Evolutionary conservation across 2,113 vertebrate species (phyloP), one percentile per base, ranked within the genome.

Genomic region (Blennius ocellaris): DNA sequence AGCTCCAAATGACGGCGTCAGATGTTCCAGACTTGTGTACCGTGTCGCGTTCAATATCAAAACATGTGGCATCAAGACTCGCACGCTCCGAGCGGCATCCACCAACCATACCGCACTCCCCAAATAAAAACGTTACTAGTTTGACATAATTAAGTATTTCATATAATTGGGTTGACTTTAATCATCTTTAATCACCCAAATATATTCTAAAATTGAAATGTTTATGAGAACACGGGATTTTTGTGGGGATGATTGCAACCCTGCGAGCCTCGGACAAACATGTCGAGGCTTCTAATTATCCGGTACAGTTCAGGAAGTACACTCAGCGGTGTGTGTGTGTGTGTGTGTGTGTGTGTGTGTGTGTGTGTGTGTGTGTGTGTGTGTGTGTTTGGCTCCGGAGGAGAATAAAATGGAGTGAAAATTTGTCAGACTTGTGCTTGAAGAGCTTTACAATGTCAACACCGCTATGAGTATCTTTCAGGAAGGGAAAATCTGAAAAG

Each of bases 171-270:
- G 14, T 77, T 71, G 65, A 86, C 91, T 93, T 93, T 93, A 93
- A 93, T 93, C 84, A 86, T 91, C 85, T 93, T 90, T 90, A 92
- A 93, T 91, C 90, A 84, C 84, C 85, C 92, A 90, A 91, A 92
- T 90, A 87, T 90, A 92, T 90, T 93, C 91, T 94, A 91, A 92
- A 93, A 92, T 90, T 92, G 84, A 92, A 90, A 89, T 79, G 79
- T 93, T 93, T 92, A 92, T 88, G 86, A 84, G 92, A 88, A 84
- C 83, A 87, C 74, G 65, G 84, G 79, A 88, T 92, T 89, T 91
- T 92, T 93, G 92, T 90, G 91, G 93, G 71, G 78, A 90, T 84
- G 78, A 91, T 92, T 70, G 58, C 89, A 87, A 85, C 89, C 88
- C 81, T 67, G 57, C 81, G 87, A 90, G 87, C 76, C 71, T 83